Evolutionary conservation across 2,113 vertebrate genomes (phyloP).

Genomic region (Eupsittula cactorum): DNA sequence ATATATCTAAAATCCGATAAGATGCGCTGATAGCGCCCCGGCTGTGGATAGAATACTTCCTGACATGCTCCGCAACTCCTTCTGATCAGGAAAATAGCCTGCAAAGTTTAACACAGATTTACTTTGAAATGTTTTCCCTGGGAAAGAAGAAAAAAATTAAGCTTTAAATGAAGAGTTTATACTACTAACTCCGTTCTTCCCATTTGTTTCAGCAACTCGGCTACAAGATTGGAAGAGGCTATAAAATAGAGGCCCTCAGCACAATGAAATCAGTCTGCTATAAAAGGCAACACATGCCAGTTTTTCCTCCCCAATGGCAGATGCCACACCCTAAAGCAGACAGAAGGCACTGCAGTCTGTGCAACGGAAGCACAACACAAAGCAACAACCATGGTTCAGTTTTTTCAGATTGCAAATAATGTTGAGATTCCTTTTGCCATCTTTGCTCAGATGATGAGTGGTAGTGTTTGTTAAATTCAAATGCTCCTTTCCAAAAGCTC

Average conservation of each 20-base stretch:
- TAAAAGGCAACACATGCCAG: conserved; percentile 75
- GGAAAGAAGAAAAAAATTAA: conserved; percentile 21
- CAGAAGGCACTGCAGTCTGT: conserved; percentile 78
- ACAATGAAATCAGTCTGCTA: conserved; percentile 76
- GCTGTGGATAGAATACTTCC: background rate
- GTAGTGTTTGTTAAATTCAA: conserved; percentile 40
- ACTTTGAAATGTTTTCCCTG: conserved; percentile 32
- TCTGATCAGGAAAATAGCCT: conserved; percentile 53
- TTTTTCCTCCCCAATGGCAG: conserved; percentile 75
- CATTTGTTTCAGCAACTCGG: conserved; percentile 55
- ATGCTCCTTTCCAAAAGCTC: conserved; percentile 46
- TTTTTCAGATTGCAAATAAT: conserved; percentile 59
- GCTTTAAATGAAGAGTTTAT: background rate
- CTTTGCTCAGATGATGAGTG: conserved; percentile 46
- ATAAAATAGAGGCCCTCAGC: conserved; percentile 65
- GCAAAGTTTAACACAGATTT: conserved; percentile 52
- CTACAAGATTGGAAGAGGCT: conserved; percentile 63
- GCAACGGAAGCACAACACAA: conserved; percentile 71
- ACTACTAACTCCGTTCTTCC: conserved; percentile 25
- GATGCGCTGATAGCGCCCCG: conserved; percentile 17
- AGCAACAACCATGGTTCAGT: conserved; percentile 67
- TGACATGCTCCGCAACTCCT: conserved; percentile 21
- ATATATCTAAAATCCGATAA: conserved; percentile 19
- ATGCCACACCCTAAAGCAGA: conserved; percentile 81
- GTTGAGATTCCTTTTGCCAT: conserved; percentile 50